phyloP scores from a whole-genome alignment of 2,797 vertebrate genomes.

The Sebastes trivittatus region DNA sequence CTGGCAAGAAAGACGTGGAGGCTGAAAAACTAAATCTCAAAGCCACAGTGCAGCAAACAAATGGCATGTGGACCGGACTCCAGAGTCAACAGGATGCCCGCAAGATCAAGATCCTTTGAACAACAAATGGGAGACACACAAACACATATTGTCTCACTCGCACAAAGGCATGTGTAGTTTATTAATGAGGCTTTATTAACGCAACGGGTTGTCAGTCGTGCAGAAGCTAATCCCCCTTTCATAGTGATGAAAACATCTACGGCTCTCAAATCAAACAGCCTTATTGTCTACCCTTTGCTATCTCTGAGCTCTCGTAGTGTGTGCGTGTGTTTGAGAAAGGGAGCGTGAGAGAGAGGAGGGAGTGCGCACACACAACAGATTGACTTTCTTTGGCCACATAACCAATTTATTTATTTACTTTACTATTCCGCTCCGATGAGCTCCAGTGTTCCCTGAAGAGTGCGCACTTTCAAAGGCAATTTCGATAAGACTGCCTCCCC shows the following conservation, averaged over 20 bases:
- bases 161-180: constrained; percentile 33
- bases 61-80: constrained; percentile 36
- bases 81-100: constrained; percentile 46
- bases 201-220: constrained; percentile 56
- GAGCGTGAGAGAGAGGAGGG: background rate
- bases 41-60: constrained; percentile 24
- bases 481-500: constrained; percentile 72
- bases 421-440: constrained; percentile 71
- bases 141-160: background rate
- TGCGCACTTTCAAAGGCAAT: constrained; percentile 76
- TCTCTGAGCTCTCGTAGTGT: constrained; percentile 27
- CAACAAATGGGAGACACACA: constrained; percentile 49
- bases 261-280: constrained; percentile 74
- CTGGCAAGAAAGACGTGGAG: constrained; percentile 8
- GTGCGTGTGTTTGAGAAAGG: constrained; percentile 30
- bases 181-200: constrained; percentile 74
- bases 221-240: constrained; percentile 69
- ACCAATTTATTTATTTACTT: constrained; percentile 83
- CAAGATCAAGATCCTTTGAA: constrained; percentile 58
- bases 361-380: constrained; percentile 58
- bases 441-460: constrained; percentile 70
- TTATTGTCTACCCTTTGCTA: constrained; percentile 56
- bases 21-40: constrained; percentile 30
- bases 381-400: constrained; percentile 79
- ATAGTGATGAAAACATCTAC: constrained; percentile 68